A percentile compares a stretch with the other conserved stretches of the same genome.
Conservation (phyloP, 2,113 vertebrate genomes). For the Mandrillus leucophaeus region DNA sequence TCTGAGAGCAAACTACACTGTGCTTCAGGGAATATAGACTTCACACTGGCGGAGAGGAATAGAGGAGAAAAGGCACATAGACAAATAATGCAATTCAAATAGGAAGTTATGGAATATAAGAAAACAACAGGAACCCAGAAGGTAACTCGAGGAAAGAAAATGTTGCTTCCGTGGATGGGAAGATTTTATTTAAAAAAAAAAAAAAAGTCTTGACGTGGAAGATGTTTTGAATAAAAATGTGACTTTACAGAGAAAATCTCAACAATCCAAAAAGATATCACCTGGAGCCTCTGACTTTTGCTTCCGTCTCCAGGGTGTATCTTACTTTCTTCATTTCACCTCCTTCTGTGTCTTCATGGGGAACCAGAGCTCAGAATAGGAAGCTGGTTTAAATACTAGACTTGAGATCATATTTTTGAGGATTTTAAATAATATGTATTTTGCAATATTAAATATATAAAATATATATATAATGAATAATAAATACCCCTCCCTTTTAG, state of each 20-base stretch:
- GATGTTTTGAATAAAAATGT: background rate
- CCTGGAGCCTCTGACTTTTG: background rate
- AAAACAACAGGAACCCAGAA: background rate
- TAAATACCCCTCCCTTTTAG: background rate
- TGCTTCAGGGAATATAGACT: background rate
- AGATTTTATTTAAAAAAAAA: background rate
- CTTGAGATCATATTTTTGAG: background rate
- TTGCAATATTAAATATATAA: background rate
- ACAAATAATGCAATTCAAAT: background rate
- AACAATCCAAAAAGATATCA: background rate
- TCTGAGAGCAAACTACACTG: accelerated
- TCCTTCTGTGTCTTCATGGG: too few species aligned
- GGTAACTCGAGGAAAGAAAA: background rate
- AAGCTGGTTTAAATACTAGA: background rate
- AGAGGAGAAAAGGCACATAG: background rate
- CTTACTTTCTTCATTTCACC: background rate
- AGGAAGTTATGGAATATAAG: background rate
- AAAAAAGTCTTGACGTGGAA: background rate
- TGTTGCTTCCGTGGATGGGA: background rate
- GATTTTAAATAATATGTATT: background rate
- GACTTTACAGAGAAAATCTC: background rate
- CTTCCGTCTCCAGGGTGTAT: background rate
- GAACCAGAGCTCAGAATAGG: background rate
- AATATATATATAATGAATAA: background rate
- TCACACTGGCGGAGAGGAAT: background rate